These are phyloP conservation scores for Ephestia elutella DNA, from an alignment of 1,140 invertebrate species.

Conservation along the genomic window DNA sequence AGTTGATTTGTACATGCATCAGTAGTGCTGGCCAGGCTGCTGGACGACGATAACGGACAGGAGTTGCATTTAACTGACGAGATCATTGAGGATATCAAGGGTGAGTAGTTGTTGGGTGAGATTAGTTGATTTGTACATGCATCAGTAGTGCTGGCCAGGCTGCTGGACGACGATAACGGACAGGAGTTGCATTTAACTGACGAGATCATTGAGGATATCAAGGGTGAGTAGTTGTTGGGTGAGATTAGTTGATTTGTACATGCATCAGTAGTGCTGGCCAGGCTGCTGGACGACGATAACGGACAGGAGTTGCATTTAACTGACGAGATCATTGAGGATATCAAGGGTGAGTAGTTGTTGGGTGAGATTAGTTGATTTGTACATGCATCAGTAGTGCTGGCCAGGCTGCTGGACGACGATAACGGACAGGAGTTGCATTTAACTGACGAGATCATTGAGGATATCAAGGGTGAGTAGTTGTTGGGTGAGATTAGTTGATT, in stretches of 20 bases:
- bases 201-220: neutral
- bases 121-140: too few relatives aligned
- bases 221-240: too few relatives aligned
- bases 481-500: too few relatives aligned
- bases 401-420: constrained; percentile 5
- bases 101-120: too few relatives aligned
- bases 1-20: constrained; percentile 53
- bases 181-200: neutral
- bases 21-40: constrained; percentile 35
- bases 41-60: too few relatives aligned
- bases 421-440: neutral
- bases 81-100: neutral
- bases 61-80: neutral
- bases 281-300: neutral
- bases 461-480: neutral
- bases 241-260: too few relatives aligned
- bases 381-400: constrained; percentile 47
- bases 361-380: too few relatives aligned
- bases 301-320: neutral
- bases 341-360: too few relatives aligned
- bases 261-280: constrained; percentile 41
- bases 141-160: constrained; percentile 38
- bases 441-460: neutral
- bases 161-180: neutral
- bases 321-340: neutral